Conservation (phyloP, 2,113 vertebrate genomes). For the Actinemys pallida region DNA sequence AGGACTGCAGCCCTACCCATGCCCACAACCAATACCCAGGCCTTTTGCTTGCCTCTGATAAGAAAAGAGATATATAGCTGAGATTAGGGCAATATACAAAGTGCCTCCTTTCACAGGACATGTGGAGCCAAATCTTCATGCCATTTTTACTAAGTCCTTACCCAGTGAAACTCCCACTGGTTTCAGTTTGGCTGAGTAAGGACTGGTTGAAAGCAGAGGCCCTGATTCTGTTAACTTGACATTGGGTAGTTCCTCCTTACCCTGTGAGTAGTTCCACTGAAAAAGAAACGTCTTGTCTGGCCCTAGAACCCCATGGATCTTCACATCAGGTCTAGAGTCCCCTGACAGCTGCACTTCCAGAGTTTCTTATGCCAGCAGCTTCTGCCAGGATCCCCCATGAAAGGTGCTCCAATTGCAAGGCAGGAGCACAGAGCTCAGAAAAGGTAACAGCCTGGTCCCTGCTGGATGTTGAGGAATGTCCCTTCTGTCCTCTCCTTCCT, state of each 20-base stretch:
- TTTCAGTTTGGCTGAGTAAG: background rate
- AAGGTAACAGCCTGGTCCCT: rapidly evolving
- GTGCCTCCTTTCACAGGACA: background rate
- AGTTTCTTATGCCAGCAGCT: background rate
- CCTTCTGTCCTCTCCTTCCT: background rate
- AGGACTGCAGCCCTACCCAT: background rate
- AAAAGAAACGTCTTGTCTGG: background rate
- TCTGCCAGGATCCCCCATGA: rapidly evolving
- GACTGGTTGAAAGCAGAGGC: background rate
- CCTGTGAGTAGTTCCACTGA: background rate
- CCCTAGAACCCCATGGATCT: background rate
- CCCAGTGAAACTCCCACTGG: background rate
- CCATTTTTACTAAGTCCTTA: background rate
- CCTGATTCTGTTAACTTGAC: background rate
- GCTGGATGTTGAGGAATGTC: background rate
- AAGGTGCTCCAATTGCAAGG: background rate
- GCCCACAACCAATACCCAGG: background rate
- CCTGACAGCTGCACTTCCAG: background rate
- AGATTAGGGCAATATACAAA: background rate
- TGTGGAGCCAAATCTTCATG: background rate
- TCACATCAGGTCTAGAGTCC: background rate
- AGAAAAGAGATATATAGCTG: background rate
- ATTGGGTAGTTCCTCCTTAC: background rate
- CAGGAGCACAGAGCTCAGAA: background rate
- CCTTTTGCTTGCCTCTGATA: background rate